A percentile compares a stretch with the other conserved stretches of the same genome.
Conservation (phyloP, 2,113 vertebrate species). For the Apeltes quadracus region DNA sequence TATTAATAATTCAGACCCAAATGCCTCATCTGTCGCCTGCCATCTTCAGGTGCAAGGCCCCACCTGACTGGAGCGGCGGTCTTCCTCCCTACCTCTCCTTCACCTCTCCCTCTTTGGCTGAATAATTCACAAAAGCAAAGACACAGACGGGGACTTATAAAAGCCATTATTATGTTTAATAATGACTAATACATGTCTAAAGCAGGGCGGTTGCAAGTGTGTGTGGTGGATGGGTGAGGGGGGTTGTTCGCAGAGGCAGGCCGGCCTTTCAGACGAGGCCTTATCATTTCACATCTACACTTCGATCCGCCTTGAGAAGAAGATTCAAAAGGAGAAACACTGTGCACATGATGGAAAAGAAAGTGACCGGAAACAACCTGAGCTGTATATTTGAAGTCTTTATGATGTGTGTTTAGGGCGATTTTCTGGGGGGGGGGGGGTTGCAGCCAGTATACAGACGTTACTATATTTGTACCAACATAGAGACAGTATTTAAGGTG, state of each 20-base stretch:
- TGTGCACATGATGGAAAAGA: neutral
- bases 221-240: conserved; percentile 18
- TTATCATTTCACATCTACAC: conserved; percentile 9
- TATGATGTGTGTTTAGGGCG: neutral
- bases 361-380: neutral
- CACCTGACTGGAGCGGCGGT: conserved; percentile 68
- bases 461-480: neutral
- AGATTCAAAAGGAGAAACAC: conserved; percentile 4
- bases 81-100: conserved; percentile 18
- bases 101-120: conserved; percentile 45
- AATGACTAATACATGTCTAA: conserved; percentile 80
- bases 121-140: conserved; percentile 82
- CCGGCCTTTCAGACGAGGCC: conserved; percentile 26
- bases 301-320: conserved; percentile 6
- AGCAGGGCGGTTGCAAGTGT: conserved; percentile 17
- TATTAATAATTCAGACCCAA: conserved; percentile 78
- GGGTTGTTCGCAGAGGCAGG: conserved; percentile 23
- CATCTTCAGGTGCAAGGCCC: conserved; percentile 71
- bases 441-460: neutral
- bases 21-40: conserved; percentile 69
- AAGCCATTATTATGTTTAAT: conserved; percentile 85
- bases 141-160: conserved; percentile 77
- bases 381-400: no score
- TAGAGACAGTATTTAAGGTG: neutral
- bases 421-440: no score